A percentile compares a stretch with the other conserved stretches of the same genome.
These are phyloP conservation scores for Pachycephala philippinensis DNA, from an alignment of 2,113 vertebrate species.

Conservation along the genomic window DNA sequence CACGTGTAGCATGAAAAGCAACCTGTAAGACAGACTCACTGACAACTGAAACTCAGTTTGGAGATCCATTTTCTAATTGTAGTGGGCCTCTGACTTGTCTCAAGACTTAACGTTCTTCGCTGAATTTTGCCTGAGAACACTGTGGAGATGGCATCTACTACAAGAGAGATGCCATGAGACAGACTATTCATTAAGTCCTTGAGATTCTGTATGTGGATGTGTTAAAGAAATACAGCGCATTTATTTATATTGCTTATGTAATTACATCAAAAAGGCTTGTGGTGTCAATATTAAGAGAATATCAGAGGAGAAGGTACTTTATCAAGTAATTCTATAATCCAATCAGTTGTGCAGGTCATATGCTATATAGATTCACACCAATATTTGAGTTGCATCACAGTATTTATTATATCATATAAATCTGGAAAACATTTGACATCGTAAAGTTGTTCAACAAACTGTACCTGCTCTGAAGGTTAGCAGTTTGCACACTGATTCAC, in stretches of 20 bases:
- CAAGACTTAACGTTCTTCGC: not conserved
- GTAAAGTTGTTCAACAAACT: not conserved
- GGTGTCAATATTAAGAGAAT: not conserved
- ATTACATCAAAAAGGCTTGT: not conserved
- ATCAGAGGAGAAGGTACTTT: not conserved
- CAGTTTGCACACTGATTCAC: not conserved
- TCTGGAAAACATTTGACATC: not conserved
- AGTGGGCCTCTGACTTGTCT: not conserved
- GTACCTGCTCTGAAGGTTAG: not conserved
- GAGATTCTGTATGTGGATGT: not conserved
- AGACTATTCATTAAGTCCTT: not conserved
- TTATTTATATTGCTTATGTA: not conserved
- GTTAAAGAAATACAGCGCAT: not conserved
- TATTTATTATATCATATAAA: not conserved
- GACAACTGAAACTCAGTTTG: not conserved
- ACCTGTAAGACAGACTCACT: fast-evolving
- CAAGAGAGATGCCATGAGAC: not conserved
- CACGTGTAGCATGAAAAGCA: not conserved
- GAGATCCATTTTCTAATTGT: not conserved
- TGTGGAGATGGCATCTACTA: not conserved
- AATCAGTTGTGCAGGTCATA: not conserved
- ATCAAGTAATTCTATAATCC: not conserved
- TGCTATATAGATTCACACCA: not conserved
- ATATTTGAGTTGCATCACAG: not conserved
- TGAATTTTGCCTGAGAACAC: not conserved